Evolutionary conservation across 2,888 invertebrate species (phyloP).

Genomic region (Habrosyne pyritoides): DNA sequence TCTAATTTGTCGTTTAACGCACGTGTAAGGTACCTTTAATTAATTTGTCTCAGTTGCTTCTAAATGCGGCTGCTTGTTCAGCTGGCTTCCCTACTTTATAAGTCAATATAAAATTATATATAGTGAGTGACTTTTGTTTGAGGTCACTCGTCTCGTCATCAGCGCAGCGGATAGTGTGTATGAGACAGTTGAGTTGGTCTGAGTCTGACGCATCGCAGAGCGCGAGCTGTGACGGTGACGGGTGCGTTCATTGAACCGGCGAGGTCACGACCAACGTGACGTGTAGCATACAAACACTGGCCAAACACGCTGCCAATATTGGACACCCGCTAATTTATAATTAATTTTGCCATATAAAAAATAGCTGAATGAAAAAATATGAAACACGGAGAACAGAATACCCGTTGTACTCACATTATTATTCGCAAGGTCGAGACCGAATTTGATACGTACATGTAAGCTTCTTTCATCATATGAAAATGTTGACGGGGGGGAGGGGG

Average conservation of each 20-base stretch:
- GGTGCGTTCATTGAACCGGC: slow-evolving; percentile 79
- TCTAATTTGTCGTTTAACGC: neutral
- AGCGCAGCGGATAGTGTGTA: slow-evolving; percentile 30
- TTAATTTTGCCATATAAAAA: neutral
- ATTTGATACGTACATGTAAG: no score
- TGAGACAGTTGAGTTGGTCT: slow-evolving; percentile 44
- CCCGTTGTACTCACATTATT: no score
- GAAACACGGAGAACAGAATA: no score
- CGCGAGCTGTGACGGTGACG: slow-evolving; percentile 63
- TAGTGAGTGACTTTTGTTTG: neutral
- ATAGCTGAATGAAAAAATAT: no score
- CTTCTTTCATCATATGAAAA: no score
- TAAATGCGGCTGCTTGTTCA: no score
- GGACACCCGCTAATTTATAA: slow-evolving; percentile 22
- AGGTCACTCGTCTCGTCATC: neutral
- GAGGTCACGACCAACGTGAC: slow-evolving; percentile 80
- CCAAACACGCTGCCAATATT: slow-evolving; percentile 42
- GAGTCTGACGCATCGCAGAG: slow-evolving; percentile 72
- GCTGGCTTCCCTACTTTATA: neutral
- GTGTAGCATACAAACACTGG: slow-evolving; percentile 59
- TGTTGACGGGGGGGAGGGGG: no score
- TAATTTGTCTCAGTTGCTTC: neutral
- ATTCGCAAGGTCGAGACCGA: no score
- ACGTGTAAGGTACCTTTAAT: no score
- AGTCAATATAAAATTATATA: neutral